Percentiles rank a stretch among this genome's conserved stretches.
Evolutionary conservation across 2,888 invertebrate genomes (phyloP).

Genomic region (Epinotia demarniana): DNA sequence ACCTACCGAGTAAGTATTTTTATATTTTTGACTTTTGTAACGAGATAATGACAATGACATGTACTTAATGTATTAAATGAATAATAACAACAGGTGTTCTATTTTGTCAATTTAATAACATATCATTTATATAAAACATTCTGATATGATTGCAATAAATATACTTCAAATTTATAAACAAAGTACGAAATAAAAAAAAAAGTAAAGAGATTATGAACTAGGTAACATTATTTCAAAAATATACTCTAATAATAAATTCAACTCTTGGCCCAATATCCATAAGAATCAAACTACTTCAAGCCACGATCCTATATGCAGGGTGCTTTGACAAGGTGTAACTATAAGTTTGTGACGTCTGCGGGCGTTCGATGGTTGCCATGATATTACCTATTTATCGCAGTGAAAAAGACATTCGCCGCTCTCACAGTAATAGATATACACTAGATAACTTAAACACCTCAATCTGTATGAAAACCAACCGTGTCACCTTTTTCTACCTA

Average conservation of each 20-base stretch:
- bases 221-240: background rate
- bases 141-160: background rate
- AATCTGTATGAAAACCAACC: no score
- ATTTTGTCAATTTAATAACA: background rate
- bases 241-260: background rate
- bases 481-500: no score
- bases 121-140: background rate
- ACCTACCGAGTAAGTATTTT: background rate
- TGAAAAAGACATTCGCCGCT: no score
- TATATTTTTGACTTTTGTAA: background rate
- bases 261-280: background rate
- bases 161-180: background rate
- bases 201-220: background rate
- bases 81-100: background rate
- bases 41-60: background rate
- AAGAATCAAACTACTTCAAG: no score
- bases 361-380: no score
- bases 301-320: background rate
- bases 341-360: no score
- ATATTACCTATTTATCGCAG: no score
- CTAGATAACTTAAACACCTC: no score
- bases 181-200: background rate
- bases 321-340: no score
- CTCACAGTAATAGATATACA: no score
- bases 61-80: slow-evolving; percentile 25